Base-by-base conservation (phyloP, 2,113 vertebrate genomes). In the Actenoides hombroni region DNA sequence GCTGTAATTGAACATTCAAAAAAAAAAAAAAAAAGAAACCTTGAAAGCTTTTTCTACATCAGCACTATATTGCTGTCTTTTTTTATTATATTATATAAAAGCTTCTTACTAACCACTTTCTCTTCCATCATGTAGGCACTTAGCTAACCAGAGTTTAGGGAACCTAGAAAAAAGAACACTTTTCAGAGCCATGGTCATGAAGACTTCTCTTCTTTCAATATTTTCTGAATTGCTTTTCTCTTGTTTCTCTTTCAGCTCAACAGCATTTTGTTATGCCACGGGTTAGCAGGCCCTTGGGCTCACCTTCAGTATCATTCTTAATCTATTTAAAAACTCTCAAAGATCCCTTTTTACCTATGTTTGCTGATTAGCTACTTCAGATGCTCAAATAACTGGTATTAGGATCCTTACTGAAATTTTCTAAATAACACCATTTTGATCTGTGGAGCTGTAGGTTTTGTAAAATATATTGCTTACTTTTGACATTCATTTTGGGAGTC, bases 71-170 rank as follows among this genome's bases (percentile, higher is more conserved):
- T 80, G 44, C 48, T 74, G 33, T 21, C 31, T 46, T 79, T 83
- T 79, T 91, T 68, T 90, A 82, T 76, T 85, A 86, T 87, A 90
- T 86, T 76, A 85, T 13, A 73, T 79, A 69, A 91, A 90, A 83
- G 82, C 79, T 78, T 92, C 79, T 90, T 83, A 70, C 48, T 57
- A 83, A 76, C 48, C n/a, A 73, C 29, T 31, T 85, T 76, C 79
- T 56, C 53, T 69, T 86, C n/a, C 80, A 94, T 19, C 26, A 67
- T 15, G 29, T 5, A 86, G 25, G 23, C 68, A 74, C 44, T 74
- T 49, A 83, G 42, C 56, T 77, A 77, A 88, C n/a, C 33, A 67
- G 46, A 86, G 92, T 65, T 88, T 53, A 83, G 49, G 12, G 31
- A 82, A 90, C 90, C 46, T 10, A 40, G 42, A 79, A 74, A 84